phyloP scores from a whole-genome alignment of 2,797 vertebrate genomes.

The Malacoraja senta region DNA sequence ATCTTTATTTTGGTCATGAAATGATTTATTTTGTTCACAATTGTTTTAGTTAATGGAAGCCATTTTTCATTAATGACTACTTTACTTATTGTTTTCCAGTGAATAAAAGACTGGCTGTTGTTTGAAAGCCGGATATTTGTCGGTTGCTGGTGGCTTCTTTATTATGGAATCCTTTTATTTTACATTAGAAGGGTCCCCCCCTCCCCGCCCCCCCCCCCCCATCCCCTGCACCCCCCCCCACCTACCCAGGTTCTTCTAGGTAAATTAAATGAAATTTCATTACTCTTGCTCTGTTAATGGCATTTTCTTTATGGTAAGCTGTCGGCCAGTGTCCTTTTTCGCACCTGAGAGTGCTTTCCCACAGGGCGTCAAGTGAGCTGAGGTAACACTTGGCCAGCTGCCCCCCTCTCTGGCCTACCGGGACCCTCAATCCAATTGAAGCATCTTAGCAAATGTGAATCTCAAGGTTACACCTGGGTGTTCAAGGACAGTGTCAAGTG shows the following conservation, averaged over 20 bases:
- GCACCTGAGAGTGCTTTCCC: conserved; percentile 45
- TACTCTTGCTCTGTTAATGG: conserved; percentile 94
- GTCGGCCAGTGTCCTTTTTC: conserved; percentile 71
- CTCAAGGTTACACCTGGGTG: conserved; percentile 99
- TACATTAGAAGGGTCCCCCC: conserved; percentile 96
- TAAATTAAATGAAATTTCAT: conserved; percentile 99
- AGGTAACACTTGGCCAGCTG: conserved; percentile 68
- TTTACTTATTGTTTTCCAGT: conserved; percentile 4
- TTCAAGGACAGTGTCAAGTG: conserved; percentile 99
- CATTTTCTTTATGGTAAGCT: conserved; percentile 64
- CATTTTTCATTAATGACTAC: conserved; percentile 20
- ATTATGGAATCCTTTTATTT: conserved; percentile 73
- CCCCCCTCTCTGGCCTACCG: conserved; percentile 52
- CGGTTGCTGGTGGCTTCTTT: conserved; percentile 95
- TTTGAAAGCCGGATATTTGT: background rate
- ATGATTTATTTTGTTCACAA: background rate
- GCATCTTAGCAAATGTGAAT: conserved; percentile 86
- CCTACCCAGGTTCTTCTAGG: conserved; percentile 56
- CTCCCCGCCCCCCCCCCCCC: no score
- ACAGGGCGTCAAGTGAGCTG: conserved; percentile 15
- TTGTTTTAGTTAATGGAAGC: conserved; percentile 25
- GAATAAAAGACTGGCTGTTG: background rate
- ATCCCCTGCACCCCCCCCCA: no score
- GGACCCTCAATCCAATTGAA: conserved; percentile 90
- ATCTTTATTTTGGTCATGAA: background rate